A percentile compares a stretch with the other conserved stretches of the same genome.
Evolutionary conservation across 1,140 invertebrate species (phyloP).

Genomic region (Apolygus lucorum): DNA sequence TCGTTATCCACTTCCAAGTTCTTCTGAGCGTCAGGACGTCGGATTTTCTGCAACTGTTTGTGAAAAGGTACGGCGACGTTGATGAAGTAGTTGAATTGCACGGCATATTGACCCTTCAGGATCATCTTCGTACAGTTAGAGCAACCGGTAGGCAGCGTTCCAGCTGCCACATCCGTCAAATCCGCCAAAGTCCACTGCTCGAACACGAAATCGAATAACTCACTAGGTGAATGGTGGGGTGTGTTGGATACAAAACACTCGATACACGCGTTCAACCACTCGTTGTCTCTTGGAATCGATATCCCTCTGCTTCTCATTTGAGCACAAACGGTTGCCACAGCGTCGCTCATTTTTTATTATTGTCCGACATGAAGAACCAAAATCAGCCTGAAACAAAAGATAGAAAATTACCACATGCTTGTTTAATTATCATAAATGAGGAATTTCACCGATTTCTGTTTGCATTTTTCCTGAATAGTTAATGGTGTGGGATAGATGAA

Average conservation of each 20-base stretch:
- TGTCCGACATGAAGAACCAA: too few species aligned
- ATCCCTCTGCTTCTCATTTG: slow-evolving; percentile 27
- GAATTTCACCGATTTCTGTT: too few species aligned
- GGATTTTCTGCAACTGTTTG: slow-evolving; percentile 52
- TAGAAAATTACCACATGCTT: too few species aligned
- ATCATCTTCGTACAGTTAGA: slow-evolving; percentile 38
- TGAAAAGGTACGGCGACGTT: slow-evolving; percentile 53
- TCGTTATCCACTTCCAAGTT: slow-evolving; percentile 35
- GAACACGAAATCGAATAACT: slow-evolving; percentile 39
- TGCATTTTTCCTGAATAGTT: too few species aligned
- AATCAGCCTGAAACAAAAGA: too few species aligned
- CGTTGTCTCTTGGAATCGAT: slow-evolving; percentile 26
- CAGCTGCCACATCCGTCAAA: slow-evolving; percentile 47
- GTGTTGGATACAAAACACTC: slow-evolving; percentile 36
- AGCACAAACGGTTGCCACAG: slow-evolving; percentile 5
- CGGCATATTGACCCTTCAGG: slow-evolving; percentile 46
- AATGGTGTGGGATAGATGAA: too few species aligned
- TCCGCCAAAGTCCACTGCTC: slow-evolving; percentile 55
- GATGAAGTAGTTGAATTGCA: slow-evolving; percentile 45
- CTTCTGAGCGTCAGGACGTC: slow-evolving; percentile 40
- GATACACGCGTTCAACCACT: slow-evolving; percentile 38
- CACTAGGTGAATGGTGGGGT: slow-evolving; percentile 23
- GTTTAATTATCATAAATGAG: too few species aligned
- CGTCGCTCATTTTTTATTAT: not conserved
- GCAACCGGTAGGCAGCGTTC: slow-evolving; percentile 48